Conservation (phyloP, 2,113 vertebrate species). For the Holacanthus passer region DNA sequence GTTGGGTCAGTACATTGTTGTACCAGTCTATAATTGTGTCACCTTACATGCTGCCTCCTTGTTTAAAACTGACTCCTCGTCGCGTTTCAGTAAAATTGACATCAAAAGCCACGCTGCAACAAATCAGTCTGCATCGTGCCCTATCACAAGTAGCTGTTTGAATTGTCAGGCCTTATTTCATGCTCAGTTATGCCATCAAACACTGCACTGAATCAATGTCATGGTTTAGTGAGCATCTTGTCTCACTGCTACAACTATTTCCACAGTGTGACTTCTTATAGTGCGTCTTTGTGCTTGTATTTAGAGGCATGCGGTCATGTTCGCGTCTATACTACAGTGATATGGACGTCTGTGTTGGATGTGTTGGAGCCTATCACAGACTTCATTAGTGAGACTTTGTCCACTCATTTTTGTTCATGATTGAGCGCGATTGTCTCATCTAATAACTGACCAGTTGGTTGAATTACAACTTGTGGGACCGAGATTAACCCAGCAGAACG, state of each 20-base stretch:
- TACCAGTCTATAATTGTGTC: neutral
- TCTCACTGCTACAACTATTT: conserved; percentile 17
- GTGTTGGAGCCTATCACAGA: neutral
- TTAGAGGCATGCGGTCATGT: neutral
- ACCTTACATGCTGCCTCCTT: neutral
- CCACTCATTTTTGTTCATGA: neutral
- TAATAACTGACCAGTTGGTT: neutral
- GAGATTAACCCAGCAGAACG: conserved; percentile 32
- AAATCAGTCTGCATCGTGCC: neutral
- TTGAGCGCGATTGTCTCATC: neutral
- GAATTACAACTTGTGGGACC: neutral
- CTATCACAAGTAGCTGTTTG: conserved; percentile 24
- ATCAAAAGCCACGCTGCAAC: conserved; percentile 21
- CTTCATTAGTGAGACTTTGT: too few species aligned
- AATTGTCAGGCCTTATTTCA: conserved; percentile 45
- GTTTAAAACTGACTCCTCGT: neutral
- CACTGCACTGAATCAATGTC: conserved; percentile 34
- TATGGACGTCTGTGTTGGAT: neutral
- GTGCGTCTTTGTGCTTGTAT: neutral
- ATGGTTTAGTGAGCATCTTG: neutral
- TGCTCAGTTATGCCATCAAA: conserved; percentile 38
- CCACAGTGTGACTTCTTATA: neutral
- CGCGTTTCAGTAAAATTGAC: neutral
- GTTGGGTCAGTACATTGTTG: neutral
- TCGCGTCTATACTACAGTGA: too few species aligned